Evolutionary conservation across 2,113 vertebrate species (phyloP).

Genomic region (Rynchops niger): DNA sequence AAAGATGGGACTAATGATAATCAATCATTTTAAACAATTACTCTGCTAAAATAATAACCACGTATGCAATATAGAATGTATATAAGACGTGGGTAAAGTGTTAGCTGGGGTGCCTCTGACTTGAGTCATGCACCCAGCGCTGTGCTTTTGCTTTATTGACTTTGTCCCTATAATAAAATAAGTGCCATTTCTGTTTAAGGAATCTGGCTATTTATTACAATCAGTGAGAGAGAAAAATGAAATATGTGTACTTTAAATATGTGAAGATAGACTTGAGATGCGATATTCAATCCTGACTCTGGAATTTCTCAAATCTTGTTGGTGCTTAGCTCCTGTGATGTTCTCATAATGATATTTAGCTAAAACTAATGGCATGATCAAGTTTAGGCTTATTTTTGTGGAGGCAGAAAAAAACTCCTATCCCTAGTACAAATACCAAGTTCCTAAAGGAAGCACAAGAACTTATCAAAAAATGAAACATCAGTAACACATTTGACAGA

Average conservation of each 20-base stretch:
- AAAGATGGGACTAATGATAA: no score
- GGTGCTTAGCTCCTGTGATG: neutral
- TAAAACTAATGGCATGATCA: neutral
- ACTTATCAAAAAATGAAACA: neutral
- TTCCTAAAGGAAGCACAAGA: neutral
- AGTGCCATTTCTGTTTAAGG: no score
- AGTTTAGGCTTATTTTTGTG: neutral
- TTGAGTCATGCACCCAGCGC: no score
- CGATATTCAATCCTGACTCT: neutral
- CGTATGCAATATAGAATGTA: no score
- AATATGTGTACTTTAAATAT: neutral
- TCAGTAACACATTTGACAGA: neutral
- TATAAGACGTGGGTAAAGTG: no score
- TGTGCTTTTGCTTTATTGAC: no score
- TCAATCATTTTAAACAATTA: no score
- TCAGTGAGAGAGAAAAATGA: neutral
- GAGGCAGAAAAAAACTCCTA: neutral
- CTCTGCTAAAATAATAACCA: no score
- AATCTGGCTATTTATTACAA: no score
- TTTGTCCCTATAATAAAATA: no score
- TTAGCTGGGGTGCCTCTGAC: no score
- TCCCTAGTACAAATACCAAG: neutral
- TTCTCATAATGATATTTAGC: neutral
- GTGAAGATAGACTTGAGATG: neutral
- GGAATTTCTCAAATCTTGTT: neutral